These are phyloP conservation scores for Micropoecilia bifurca DNA, from an alignment of 2,797 vertebrate species.

Conservation along the genomic window DNA sequence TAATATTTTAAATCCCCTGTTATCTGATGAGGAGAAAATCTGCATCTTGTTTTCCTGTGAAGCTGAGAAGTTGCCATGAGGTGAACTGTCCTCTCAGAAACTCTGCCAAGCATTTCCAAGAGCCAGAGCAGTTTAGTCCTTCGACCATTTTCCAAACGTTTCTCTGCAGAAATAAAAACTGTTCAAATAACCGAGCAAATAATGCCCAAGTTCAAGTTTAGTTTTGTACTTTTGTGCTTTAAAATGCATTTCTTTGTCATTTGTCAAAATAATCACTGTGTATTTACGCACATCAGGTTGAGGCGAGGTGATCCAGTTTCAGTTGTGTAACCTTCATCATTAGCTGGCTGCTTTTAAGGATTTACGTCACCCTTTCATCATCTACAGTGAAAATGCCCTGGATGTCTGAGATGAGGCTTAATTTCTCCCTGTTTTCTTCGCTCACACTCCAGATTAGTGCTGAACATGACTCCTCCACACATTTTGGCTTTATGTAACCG, in stretches of 20 bases:
- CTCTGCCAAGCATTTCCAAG: constrained; percentile 17
- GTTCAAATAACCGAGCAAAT: constrained; percentile 25
- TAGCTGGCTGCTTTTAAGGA: constrained; percentile 5
- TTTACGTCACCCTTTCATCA: constrained; percentile 31
- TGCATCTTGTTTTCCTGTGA: constrained; percentile 33
- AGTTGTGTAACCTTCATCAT: constrained; percentile 19
- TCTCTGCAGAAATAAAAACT: constrained; percentile 11
- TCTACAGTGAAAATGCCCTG: constrained; percentile 27
- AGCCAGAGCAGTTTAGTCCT: constrained; percentile 23
- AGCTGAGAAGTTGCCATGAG: constrained; percentile 27
- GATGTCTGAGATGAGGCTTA: constrained; percentile 8
- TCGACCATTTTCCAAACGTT: constrained; percentile 16
- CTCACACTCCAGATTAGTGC: constrained; percentile 5
- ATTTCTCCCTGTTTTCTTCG: neutral
- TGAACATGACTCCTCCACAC: neutral
- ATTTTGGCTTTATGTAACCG: neutral
- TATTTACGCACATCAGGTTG: neutral
- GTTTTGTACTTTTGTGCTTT: neutral
- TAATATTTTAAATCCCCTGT: constrained; percentile 11
- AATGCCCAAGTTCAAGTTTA: neutral
- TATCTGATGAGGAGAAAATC: constrained; percentile 38
- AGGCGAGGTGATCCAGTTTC: neutral
- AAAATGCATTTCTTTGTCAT: neutral
- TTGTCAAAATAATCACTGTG: neutral
- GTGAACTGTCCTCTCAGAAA: constrained; percentile 7